Percentiles rank a stretch among this genome's conserved stretches.
phyloP scores from a whole-genome alignment of 2,113 vertebrate species.

The Paraplagusia blochii region DNA sequence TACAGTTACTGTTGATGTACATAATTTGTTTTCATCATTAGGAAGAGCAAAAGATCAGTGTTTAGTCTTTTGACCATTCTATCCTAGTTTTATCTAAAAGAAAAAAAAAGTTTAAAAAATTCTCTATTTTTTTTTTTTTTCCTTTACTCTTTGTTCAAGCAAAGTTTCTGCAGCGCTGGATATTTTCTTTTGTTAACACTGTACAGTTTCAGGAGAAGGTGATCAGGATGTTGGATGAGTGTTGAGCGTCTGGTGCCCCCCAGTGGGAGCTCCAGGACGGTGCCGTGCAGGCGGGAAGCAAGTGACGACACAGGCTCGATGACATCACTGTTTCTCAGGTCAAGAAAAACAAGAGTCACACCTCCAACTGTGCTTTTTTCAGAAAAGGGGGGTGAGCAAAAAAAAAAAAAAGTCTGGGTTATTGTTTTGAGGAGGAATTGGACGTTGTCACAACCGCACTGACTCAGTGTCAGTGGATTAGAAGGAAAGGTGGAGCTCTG shows the following conservation, averaged over 20 bases:
- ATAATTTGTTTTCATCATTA: constrained; percentile 72
- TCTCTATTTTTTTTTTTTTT: constrained; percentile 49
- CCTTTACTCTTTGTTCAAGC: constrained; percentile 63
- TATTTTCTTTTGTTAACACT: constrained; percentile 58
- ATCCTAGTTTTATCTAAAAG: constrained; percentile 78
- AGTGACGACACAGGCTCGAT: constrained; percentile 6
- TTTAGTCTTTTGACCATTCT: constrained; percentile 73
- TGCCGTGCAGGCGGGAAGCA: constrained; percentile 15
- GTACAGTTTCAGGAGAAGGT: constrained; percentile 52
- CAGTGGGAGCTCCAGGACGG: constrained; percentile 25
- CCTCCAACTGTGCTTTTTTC: neutral
- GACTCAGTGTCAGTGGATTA: no score
- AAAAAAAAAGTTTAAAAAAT: constrained; percentile 57
- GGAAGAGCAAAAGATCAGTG: constrained; percentile 55
- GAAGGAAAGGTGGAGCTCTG: no score
- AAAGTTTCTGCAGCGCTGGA: constrained; percentile 41
- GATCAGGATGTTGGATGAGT: no score
- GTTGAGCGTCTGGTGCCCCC: constrained; percentile 24
- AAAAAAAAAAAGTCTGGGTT: neutral
- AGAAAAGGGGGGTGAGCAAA: no score
- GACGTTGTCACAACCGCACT: constrained; percentile 8
- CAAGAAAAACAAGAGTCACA: constrained; percentile 7
- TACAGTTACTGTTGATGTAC: constrained; percentile 79
- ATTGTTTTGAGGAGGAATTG: constrained; percentile 1
- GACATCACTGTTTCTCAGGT: constrained; percentile 41